A percentile compares a stretch with the other conserved stretches of the same genome.
These are phyloP conservation scores for Drosophila miranda DNA, from an alignment of 1,140 invertebrate species.

Conservation along the genomic window DNA sequence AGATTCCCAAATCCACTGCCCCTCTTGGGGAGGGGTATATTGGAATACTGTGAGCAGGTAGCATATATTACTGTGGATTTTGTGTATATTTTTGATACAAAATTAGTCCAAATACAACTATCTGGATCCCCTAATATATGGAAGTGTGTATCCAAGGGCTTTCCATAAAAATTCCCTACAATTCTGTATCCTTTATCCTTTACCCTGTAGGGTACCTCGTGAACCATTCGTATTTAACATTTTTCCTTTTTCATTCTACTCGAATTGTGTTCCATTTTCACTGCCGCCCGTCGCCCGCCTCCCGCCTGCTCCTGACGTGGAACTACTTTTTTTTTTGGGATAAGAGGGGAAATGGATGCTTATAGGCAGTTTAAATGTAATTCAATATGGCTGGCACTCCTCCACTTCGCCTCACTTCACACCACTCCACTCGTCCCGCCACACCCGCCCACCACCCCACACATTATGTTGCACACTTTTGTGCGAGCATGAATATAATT, in stretches of 20 bases:
- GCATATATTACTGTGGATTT: too few relatives aligned
- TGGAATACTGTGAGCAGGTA: too few relatives aligned
- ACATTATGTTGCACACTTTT: slow-evolving; percentile 65
- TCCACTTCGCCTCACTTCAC: slow-evolving; percentile 12
- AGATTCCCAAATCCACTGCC: neutral
- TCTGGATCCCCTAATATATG: too few relatives aligned
- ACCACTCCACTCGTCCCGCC: neutral
- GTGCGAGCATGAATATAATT: slow-evolving; percentile 67
- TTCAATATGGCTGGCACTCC: slow-evolving; percentile 66
- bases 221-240: slow-evolving; percentile 5
- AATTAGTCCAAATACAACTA: too few relatives aligned
- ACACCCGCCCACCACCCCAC: slow-evolving; percentile 5
- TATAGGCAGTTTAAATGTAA: slow-evolving; percentile 79
- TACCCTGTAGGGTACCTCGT: too few relatives aligned
- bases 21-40: too few relatives aligned
- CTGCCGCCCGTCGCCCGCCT: neutral
- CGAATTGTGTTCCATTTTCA: slow-evolving; percentile 15
- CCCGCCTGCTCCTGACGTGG: slow-evolving; percentile 32
- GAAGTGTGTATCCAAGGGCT: too few relatives aligned
- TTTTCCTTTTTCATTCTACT: slow-evolving; percentile 5
- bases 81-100: too few relatives aligned
- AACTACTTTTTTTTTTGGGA: slow-evolving; percentile 48
- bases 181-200: too few relatives aligned
- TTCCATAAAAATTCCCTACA: too few relatives aligned
- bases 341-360: slow-evolving; percentile 42